A percentile compares a stretch with the other conserved stretches of the same genome.
These are phyloP conservation scores for Druceiella hillmani DNA, from an alignment of 2,888 invertebrate species.

Conservation along the genomic window DNA sequence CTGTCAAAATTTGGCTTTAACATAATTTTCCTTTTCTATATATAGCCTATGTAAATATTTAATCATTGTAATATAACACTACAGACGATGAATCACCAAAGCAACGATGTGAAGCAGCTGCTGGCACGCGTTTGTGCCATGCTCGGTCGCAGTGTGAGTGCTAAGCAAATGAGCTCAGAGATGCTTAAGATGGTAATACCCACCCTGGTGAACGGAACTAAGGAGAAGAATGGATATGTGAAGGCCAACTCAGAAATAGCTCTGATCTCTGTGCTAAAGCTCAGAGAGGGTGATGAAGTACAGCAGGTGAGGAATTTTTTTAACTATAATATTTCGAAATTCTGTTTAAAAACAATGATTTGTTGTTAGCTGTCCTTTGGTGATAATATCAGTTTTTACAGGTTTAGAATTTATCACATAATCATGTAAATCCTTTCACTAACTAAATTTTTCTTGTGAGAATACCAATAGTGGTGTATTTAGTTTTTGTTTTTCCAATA, in stretches of 20 bases:
- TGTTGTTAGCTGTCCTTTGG: conserved; percentile 6
- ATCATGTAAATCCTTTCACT: too few relatives aligned
- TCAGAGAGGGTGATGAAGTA: conserved; percentile 68
- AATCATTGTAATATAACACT: conserved; percentile 21
- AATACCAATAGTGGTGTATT: too few relatives aligned
- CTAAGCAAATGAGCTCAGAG: conserved; percentile 59
- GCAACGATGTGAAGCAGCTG: conserved; percentile 92
- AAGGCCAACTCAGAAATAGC: conserved; percentile 92
- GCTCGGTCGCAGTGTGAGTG: conserved; percentile 60
- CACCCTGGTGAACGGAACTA: conserved; percentile 94
- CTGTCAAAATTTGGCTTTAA: neutral
- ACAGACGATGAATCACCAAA: conserved; percentile 87
- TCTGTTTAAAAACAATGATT: neutral
- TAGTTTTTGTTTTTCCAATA: too few relatives aligned
- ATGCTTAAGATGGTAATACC: conserved; percentile 76
- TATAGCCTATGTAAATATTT: neutral
- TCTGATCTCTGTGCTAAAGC: conserved; percentile 75
- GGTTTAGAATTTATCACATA: neutral
- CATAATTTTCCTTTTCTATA: conserved; percentile 9
- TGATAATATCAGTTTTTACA: too few relatives aligned
- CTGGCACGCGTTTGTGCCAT: conserved; percentile 75
- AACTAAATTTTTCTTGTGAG: too few relatives aligned
- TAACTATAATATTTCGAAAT: conserved; percentile 1
- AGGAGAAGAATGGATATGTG: conserved; percentile 96
- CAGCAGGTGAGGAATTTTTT: conserved; percentile 53